These are phyloP conservation scores for Amphipoea oculea DNA, from an alignment of 2,888 invertebrate species.

Conservation along the genomic window DNA sequence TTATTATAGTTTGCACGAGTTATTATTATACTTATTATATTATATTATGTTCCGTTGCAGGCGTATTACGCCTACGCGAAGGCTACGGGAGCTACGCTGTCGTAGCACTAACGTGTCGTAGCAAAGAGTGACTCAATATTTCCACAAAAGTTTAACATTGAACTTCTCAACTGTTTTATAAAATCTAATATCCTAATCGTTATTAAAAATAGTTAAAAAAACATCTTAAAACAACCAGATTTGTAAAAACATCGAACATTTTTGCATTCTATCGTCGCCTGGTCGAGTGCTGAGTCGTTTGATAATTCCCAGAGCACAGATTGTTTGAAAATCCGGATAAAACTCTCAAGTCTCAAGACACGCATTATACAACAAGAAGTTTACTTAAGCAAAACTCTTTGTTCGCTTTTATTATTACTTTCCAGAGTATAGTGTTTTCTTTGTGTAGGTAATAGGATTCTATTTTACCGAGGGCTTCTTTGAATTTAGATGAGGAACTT, in stretches of 20 bases:
- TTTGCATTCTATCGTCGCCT: not conserved
- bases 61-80: not conserved
- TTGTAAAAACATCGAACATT: not conserved
- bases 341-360: slow-evolving; percentile 18
- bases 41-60: not conserved
- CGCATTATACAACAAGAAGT: slow-evolving; percentile 7
- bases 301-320: not conserved
- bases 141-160: not conserved
- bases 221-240: not conserved
- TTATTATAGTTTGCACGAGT: not conserved
- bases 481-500: not conserved
- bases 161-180: not conserved
- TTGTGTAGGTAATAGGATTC: not conserved
- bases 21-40: not conserved
- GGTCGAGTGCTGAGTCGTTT: not conserved
- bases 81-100: not conserved
- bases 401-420: not conserved
- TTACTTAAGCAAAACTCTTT: slow-evolving; percentile 2
- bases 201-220: not conserved
- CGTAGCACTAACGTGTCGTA: not conserved
- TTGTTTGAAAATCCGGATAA: slow-evolving; percentile 5
- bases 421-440: not conserved
- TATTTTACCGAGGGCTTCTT: not conserved
- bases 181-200: not conserved
- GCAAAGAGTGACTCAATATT: not conserved